Base-by-base conservation (phyloP, 2,113 vertebrate species). In the Thryonomys swinderianus region DNA sequence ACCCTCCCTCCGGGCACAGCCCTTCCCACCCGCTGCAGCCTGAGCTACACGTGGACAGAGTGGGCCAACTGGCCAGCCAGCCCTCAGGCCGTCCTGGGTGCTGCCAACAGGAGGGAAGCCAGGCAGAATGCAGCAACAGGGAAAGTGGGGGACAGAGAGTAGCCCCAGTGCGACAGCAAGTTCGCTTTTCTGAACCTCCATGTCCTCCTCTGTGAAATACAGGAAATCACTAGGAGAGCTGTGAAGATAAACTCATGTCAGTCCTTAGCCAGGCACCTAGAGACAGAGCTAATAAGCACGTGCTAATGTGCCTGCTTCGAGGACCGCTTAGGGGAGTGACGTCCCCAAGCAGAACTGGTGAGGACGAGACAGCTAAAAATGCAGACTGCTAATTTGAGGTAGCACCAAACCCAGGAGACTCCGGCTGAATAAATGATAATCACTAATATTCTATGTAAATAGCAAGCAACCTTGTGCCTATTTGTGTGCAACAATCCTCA, bases 381-480 rank as follows among this genome's bases (percentile, higher is more conserved):
- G 55, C 94, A 80, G 51, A 32, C n/a, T 12, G 80, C 57, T 80
- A n/a, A 83, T 89, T 0, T 59, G 79, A 93, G 59, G 61, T 37
- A 53, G 71, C 78, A 59, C 40, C 76, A 85, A 69, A n/a, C 37
- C 37, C 79, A 53, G 86, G 79, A 86, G 73, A 64, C 45, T 80
- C 89, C 0, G 18, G 80, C 74, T 86, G 61, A 67, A 88, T 55
- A 57, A 83, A 59, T 48, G 85, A 88, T 23, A 4, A 86, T 66
- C 2, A 0, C 91, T 88, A 93, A 95, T 85, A 95, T 32, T 66
- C 90, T 87, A 87, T 74, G 81, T 86, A 84, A 79, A 62, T 71
- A 95, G 64, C 88, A 85, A 84, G 71, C 78, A 71, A 82, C 79
- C 69, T 27, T 55, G 59, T 32, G 40, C 53, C 74, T 94, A 87